Evolutionary conservation across 1,140 invertebrate species (phyloP).

Genomic region (Diachasma alloeum): DNA sequence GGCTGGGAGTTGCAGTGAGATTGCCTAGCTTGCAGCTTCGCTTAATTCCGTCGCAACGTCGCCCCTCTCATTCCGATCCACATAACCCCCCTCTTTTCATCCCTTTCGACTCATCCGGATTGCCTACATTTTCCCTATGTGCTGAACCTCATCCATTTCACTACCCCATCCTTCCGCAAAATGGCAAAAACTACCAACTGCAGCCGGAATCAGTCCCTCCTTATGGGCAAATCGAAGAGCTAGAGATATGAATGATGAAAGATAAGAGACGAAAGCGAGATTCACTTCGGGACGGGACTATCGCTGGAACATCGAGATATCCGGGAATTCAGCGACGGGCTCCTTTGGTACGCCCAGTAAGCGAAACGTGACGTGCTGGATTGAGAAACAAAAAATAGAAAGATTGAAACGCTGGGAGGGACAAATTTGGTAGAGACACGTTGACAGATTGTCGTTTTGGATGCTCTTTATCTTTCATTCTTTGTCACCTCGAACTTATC

Average conservation of each 20-base stretch:
- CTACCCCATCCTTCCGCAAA: neutral
- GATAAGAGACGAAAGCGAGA: neutral
- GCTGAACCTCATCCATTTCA: neutral
- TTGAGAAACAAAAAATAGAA: neutral
- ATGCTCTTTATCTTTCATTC: neutral
- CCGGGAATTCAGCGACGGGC: neutral
- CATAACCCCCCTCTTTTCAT: neutral
- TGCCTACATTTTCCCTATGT: neutral
- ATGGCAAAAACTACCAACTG: constrained; percentile 2
- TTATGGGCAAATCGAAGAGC: neutral
- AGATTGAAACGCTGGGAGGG: neutral
- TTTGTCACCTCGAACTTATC: neutral
- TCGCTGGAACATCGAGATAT: neutral
- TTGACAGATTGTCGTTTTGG: neutral
- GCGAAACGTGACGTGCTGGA: neutral
- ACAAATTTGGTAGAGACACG: neutral
- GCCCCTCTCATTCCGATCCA: neutral
- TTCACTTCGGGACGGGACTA: neutral
- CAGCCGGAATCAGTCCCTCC: neutral
- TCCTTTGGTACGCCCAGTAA: neutral
- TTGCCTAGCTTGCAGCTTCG: neutral
- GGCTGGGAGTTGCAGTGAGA: neutral
- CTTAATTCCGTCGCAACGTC: neutral
- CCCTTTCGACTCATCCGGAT: neutral
- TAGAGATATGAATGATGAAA: neutral